Conservation (phyloP, 2,888 invertebrate species). For the Didymodactylos carnosus region DNA sequence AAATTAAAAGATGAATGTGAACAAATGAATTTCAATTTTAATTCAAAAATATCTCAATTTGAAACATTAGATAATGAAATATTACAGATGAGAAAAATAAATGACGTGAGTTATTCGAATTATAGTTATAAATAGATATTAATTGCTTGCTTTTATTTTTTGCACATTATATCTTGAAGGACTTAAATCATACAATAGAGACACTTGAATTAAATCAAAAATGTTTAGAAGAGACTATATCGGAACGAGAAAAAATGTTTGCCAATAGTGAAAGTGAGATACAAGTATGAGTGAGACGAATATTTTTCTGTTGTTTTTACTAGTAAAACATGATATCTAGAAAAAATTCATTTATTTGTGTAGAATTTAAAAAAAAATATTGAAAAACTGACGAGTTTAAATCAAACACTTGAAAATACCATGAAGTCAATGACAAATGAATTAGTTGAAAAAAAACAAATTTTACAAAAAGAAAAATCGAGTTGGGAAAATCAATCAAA, state of each 20-base stretch:
- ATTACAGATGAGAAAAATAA: background rate
- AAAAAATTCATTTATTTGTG: background rate
- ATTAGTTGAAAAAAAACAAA: background rate
- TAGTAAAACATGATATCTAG: too few relatives aligned
- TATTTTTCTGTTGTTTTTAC: too few relatives aligned
- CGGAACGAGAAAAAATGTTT: background rate
- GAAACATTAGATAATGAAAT: background rate
- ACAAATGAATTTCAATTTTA: too few relatives aligned
- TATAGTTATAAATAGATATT: background rate
- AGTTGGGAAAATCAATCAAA: background rate
- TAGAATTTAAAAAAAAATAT: background rate
- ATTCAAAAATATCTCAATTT: background rate
- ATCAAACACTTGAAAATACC: background rate
- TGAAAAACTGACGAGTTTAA: background rate
- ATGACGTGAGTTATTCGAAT: background rate
- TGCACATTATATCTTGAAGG: too few relatives aligned
- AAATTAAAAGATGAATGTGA: background rate
- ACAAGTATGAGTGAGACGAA: too few relatives aligned
- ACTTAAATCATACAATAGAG: constrained; percentile 4
- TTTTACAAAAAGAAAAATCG: background rate
- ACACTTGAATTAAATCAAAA: background rate
- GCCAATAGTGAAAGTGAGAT: too few relatives aligned
- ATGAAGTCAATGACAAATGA: background rate
- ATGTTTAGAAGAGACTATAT: background rate
- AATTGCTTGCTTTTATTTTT: too few relatives aligned